Base-by-base conservation (phyloP, 1,140 invertebrate species). In the Diploscapter pachys region DNA sequence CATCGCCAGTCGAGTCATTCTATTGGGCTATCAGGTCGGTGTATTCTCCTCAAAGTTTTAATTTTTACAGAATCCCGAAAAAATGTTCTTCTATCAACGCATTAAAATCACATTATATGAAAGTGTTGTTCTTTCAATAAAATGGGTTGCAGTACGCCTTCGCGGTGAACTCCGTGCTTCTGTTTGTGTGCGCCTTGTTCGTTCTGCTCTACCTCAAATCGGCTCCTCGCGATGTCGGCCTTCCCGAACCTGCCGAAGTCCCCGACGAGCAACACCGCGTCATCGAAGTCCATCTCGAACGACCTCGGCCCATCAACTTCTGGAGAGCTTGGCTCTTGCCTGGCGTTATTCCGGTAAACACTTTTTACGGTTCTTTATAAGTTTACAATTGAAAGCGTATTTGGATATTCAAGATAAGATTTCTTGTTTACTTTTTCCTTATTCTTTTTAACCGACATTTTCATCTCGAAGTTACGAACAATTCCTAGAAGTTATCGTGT, bases 21-120 rank as follows among this genome's bases (percentile, higher is more conserved):
- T 85, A 11, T 86, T 85, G 80, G 88, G 88, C 3, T 89, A 89
- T 81, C 81, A 88, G 78, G 87, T 87, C 31, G 31, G 31, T 31
- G 31, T 31, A 31, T 31, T 31, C 31, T 31, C 31, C 31, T 31
- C 31, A 31, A 31, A 31, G 31, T 31, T 31, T 31, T 31, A 81
- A 79, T 55, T 61, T 71, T 11, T 52, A 59, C 48, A 59, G 4
- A 31, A 49, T 53, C n/a, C 49, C 5, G 48, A 55, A 69, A 69
- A 3, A 52, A 11, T 3, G 50, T 52, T 48, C 3, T 31, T 2
- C 2, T 31, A 53, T 6, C 66, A 3, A 52, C 6, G 8, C 6
- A n/a, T 49, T 61, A 63, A 31, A 31, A 31, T 31, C 31, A 31
- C 31, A 31, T 31, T 31, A 31, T 31, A 31, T 31, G 31, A 31